A percentile compares a stretch with the other conserved stretches of the same genome.
These are phyloP conservation scores for Oligia latruncula DNA, from an alignment of 2,888 invertebrate genomes.

Conservation along the genomic window DNA sequence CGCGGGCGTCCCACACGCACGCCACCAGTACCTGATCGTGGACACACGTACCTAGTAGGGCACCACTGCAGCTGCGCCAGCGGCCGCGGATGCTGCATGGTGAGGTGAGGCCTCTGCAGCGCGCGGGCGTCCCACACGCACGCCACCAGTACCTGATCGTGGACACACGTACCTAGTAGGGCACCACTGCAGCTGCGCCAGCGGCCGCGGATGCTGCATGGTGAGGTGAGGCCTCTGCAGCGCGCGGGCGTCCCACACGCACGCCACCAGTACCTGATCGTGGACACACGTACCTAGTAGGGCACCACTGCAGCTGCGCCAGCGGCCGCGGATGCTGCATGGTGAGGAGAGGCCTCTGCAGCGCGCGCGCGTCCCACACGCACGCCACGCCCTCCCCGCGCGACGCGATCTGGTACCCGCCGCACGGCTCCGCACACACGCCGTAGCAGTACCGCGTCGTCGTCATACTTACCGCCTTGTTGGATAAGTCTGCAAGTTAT, in stretches of 20 bases:
- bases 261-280: conserved; percentile 81
- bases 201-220: conserved; percentile 91
- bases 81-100: conserved; percentile 91
- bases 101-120: conserved; percentile 92
- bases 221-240: conserved; percentile 95
- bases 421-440: conserved; percentile 94
- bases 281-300: conserved; percentile 87
- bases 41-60: conserved; percentile 90
- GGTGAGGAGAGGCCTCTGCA: conserved; percentile 95
- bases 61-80: conserved; percentile 96
- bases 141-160: too few relatives aligned
- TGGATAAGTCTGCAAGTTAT: conserved; percentile 90
- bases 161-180: conserved; percentile 90
- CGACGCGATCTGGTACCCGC: conserved; percentile 95
- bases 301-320: conserved; percentile 96
- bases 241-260: conserved; percentile 80
- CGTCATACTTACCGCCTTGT: conserved; percentile 92
- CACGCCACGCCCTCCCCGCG: conserved; percentile 95
- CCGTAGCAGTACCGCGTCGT: conserved; percentile 96
- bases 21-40: too few relatives aligned
- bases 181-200: conserved; percentile 96
- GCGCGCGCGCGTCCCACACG: conserved; percentile 96
- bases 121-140: too few relatives aligned
- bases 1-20: too few relatives aligned
- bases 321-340: conserved; percentile 92